Conservation (phyloP, 2,113 vertebrate genomes). For the Lates calcarifer region DNA sequence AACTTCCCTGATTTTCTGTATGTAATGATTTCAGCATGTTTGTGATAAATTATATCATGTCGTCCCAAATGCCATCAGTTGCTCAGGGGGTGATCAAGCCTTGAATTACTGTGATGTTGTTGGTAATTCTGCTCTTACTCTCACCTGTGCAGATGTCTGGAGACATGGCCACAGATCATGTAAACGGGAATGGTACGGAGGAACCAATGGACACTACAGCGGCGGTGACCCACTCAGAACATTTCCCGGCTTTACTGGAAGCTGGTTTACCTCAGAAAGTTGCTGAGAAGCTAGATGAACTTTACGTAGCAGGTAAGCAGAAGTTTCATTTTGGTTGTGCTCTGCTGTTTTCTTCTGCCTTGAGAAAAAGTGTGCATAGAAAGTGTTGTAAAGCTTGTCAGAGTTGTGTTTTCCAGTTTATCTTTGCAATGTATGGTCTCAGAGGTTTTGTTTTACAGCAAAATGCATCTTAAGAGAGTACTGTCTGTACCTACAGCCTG, state of each 20-base stretch:
- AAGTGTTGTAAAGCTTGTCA: no score
- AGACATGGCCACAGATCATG: constrained; percentile 98
- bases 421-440: no score
- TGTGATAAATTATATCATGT: no score
- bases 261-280: constrained; percentile 97
- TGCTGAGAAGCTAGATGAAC: constrained; percentile 98
- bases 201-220: constrained; percentile 97
- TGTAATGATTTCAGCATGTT: no score
- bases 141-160: constrained; percentile 92
- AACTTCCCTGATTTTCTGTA: neutral
- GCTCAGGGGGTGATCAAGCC: neutral
- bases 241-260: constrained; percentile 94
- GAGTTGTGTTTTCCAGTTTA: no score
- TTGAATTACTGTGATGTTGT: neutral
- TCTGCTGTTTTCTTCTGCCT: neutral
- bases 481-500: neutral
- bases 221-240: constrained; percentile 92
- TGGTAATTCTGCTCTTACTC: constrained; percentile 71
- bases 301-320: constrained; percentile 97
- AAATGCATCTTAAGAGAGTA: no score
- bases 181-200: constrained; percentile 98
- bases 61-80: neutral
- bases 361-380: neutral
- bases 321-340: neutral
- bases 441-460: no score